Conservation (phyloP, 2,888 invertebrate genomes). For the Strigamia maritima region DNA sequence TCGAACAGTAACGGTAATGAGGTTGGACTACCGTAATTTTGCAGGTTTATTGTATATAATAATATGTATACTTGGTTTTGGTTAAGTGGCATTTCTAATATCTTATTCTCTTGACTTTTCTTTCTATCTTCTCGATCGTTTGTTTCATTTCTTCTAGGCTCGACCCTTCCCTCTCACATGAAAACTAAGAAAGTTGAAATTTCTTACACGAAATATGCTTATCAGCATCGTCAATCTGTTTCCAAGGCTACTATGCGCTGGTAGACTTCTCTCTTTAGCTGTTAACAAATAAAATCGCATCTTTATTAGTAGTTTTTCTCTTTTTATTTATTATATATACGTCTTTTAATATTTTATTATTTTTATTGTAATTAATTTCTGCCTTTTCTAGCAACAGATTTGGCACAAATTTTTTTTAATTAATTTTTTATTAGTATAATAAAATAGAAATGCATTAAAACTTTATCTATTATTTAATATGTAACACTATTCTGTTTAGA, state of each 20-base stretch:
- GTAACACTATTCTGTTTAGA: not conserved
- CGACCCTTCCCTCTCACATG: slow-evolving; percentile 31
- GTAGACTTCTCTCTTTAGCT: not conserved
- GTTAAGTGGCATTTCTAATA: not conserved
- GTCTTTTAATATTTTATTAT: not conserved
- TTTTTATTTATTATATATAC: not conserved
- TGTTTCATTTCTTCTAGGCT: slow-evolving; percentile 33
- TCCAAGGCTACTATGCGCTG: slow-evolving; percentile 5
- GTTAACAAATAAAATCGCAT: not conserved
- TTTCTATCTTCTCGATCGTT: not conserved
- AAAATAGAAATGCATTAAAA: not conserved
- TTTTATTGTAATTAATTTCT: not conserved
- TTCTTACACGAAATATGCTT: slow-evolving; percentile 10
- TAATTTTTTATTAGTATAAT: not conserved
- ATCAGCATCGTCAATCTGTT: not conserved
- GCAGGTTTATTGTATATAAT: too few relatives aligned
- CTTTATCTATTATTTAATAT: not conserved
- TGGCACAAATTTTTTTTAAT: not conserved
- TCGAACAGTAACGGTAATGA: too few relatives aligned
- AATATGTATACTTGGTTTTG: not conserved
- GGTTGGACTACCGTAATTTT: too few relatives aligned
- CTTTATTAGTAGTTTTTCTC: not conserved
- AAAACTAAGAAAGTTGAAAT: slow-evolving; percentile 4
- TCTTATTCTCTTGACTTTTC: not conserved
- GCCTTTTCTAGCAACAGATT: not conserved